Evolutionary conservation across 2,888 invertebrate species (phyloP).

Genomic region (Apamea sordens): DNA sequence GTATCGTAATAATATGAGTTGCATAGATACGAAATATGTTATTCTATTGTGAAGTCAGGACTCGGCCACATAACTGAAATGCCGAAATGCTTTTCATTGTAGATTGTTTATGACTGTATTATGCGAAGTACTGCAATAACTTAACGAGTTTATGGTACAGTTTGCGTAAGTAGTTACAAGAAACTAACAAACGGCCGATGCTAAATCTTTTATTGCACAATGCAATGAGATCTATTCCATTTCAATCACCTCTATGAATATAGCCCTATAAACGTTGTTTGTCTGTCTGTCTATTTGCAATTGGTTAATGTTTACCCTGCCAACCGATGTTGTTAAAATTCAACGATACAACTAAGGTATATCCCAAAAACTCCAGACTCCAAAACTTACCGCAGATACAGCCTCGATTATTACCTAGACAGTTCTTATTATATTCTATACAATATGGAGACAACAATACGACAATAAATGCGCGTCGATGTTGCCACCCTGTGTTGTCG

Average conservation of each 20-base stretch:
- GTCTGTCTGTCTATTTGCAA: not conserved
- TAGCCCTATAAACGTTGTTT: not conserved
- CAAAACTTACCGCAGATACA: not conserved
- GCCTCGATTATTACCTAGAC: not conserved
- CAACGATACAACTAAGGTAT: not conserved
- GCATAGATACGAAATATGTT: slow-evolving; percentile 24
- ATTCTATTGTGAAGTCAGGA: slow-evolving; percentile 40
- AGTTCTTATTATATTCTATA: not conserved
- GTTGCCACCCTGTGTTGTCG: too few species aligned
- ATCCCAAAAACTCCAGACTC: not conserved
- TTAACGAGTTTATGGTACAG: slow-evolving; percentile 51
- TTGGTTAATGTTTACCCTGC: slow-evolving; percentile 14
- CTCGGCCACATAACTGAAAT: slow-evolving; percentile 36
- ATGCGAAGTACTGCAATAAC: slow-evolving; percentile 54
- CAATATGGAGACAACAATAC: too few species aligned
- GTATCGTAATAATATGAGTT: not conserved
- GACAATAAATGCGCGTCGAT: too few species aligned
- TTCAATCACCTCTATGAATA: slow-evolving; percentile 21
- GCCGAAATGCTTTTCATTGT: slow-evolving; percentile 59
- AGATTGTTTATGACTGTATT: slow-evolving; percentile 53
- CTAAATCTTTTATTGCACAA: slow-evolving; percentile 48
- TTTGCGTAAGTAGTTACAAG: slow-evolving; percentile 55
- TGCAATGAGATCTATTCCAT: slow-evolving; percentile 42
- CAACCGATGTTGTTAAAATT: slow-evolving; percentile 7
- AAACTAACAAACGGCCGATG: slow-evolving; percentile 27